These are phyloP conservation scores for Manis javanica DNA, from an alignment of 2,797 vertebrate species.

Conservation along the genomic window DNA sequence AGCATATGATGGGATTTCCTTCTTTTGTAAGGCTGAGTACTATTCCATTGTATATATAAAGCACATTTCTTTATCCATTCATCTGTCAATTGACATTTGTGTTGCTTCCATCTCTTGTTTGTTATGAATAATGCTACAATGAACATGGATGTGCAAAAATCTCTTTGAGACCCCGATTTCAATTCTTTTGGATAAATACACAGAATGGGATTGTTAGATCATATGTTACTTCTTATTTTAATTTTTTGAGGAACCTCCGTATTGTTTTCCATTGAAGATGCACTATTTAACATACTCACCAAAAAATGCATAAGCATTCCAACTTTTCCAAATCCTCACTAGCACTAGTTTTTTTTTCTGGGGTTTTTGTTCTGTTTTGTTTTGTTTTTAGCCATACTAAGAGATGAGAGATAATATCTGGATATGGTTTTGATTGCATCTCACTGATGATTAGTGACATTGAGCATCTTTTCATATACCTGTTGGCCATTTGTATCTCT, in stretches of 20 bases:
- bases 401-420: not conserved
- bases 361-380: not conserved
- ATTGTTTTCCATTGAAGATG: not conserved
- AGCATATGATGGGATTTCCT: not conserved
- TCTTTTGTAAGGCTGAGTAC: not conserved
- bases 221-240: not conserved
- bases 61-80: not conserved
- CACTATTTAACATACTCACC: not conserved
- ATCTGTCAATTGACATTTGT: not conserved
- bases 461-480: not conserved
- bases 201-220: not conserved
- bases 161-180: conserved; percentile 10
- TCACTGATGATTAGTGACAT: not conserved
- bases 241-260: not conserved
- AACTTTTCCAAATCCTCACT: not conserved
- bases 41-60: not conserved
- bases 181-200: not conserved
- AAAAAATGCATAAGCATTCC: not conserved
- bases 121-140: not conserved
- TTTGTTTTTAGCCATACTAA: not conserved
- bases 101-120: not conserved
- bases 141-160: not conserved
- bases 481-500: not conserved
- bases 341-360: not conserved
- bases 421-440: not conserved